Evolutionary conservation across 2,113 vertebrate species (phyloP).

Genomic region (Sitta europaea): DNA sequence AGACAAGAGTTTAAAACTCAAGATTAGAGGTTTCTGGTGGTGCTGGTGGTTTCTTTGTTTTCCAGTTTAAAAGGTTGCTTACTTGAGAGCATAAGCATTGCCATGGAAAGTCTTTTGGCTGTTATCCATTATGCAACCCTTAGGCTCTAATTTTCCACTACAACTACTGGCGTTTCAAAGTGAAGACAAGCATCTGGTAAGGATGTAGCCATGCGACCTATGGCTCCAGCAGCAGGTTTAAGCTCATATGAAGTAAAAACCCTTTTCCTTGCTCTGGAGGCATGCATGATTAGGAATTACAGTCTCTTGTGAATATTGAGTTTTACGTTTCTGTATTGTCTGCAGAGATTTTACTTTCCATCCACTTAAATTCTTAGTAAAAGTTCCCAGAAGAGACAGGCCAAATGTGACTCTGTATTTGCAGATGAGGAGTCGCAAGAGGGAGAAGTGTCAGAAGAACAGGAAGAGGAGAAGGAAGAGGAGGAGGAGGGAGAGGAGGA

Average conservation of each 20-base stretch:
- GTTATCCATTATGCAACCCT: neutral
- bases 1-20: neutral
- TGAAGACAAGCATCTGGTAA: neutral
- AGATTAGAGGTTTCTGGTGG: neutral
- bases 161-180: neutral
- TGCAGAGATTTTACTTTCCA: neutral
- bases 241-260: neutral
- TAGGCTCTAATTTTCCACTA: neutral
- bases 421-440: constrained; percentile 56
- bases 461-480: constrained; percentile 15
- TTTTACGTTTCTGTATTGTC: neutral
- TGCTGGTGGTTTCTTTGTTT: neutral
- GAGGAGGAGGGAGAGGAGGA: constrained; percentile 64
- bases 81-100: neutral
- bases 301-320: neutral
- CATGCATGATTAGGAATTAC: neutral
- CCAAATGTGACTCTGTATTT: constrained; percentile 41
- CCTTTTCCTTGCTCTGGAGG: neutral
- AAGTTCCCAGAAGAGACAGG: neutral
- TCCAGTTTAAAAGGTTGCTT: neutral
- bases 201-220: neutral
- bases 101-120: neutral
- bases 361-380: neutral
- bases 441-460: constrained; percentile 52
- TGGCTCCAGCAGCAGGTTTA: neutral